Evolutionary conservation across 23 tunicate species (phyloP), one percentile per base, ranked within the genome.

Genomic region (Halocynthia aurantium): DNA sequence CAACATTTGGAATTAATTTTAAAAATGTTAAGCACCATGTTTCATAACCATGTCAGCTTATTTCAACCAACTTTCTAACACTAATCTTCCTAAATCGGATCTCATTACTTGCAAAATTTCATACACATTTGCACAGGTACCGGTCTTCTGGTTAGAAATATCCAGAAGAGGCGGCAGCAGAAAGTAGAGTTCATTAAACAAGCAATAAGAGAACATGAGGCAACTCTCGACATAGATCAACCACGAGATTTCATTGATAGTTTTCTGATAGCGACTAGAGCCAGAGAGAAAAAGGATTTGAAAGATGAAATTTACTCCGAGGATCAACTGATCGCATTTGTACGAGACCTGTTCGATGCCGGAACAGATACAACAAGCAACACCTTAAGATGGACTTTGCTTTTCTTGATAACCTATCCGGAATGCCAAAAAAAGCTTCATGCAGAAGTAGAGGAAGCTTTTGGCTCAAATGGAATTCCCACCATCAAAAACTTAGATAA

Each of bases 321-420:
- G 20, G 58, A 54, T 0, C 76, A 80, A 55, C 76, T 80, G 10
- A 13, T 50, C 22, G 18, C 64, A 8, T 68, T 15, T 52, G 58
- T 70, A n/a, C 22, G 52, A 5, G 83, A 80, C 55, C 17, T 80
- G 52, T 80, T 80, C 51, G 18, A 60, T 69, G 83, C 76, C 19
- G 83, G 83, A 31, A 63, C 64, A 12, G 83, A 80, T 9, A 80
- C 83, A 68, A 69, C 83, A 50, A 51, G 76, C 10, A 69, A 21
- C 17, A 80, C 83, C 6, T 53, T 80, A 52, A 18, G 61, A 61
- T 80, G 83, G 83, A 62, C 76, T 7, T 17, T 80, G n/a, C 31
- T 80, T 6, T 52, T 18, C 22, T 40, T 80, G 31, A 22, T 55
- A 7, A 60, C 54, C 7, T 5, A 80, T 6, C 67, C 64, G 52